Evolutionary conservation across 1,140 invertebrate species (phyloP), one percentile per base, ranked within the genome.

Genomic region (Microplitis demolitor): DNA sequence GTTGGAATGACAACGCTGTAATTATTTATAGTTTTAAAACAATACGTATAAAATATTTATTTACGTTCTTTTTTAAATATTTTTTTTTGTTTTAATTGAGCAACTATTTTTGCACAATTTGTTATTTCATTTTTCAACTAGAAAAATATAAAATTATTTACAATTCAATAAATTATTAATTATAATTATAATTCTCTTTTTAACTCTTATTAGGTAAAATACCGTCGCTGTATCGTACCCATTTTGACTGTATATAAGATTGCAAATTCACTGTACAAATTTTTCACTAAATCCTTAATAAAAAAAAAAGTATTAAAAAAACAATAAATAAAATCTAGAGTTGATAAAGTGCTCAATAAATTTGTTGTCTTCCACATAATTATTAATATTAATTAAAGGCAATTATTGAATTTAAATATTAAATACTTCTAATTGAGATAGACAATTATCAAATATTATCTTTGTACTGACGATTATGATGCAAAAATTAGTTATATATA

Each of bases 11-110:
- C 70, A 83, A 84, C 81, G 77, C 82, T 77, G 78, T 76, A 71
- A 76, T 82, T 81, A 67, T 71, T 78, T 80, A 45, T 83, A 79
- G 78, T 78, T 76, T 35, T 82, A 82, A 84, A 79, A 84, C 78
- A 79, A 79, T 76, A 80, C 82, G 79, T 84, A 85, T 80, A 87
- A 87, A 87, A 87, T 85, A 86, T 87, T 87, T 87, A 86, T 85
- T 81, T 75, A 54, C 37, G 74, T 74, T 79, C 39, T 45, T 45
- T 45, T 45, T 45, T 9, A 24, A 24, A 24, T 24, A 6, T 45
- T 45, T 45, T 39, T 39, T 45, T 45, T 45, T 9, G 39, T 45
- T 67, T 79, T 76, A 74, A 78, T 79, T 79, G 74, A 82, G 78
- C 78, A 77, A 75, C 76, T 72, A 74, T 5, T 45, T 80, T 68